phyloP scores from a whole-genome alignment of 2,113 vertebrate species.

The Amblyopsis rosae region DNA sequence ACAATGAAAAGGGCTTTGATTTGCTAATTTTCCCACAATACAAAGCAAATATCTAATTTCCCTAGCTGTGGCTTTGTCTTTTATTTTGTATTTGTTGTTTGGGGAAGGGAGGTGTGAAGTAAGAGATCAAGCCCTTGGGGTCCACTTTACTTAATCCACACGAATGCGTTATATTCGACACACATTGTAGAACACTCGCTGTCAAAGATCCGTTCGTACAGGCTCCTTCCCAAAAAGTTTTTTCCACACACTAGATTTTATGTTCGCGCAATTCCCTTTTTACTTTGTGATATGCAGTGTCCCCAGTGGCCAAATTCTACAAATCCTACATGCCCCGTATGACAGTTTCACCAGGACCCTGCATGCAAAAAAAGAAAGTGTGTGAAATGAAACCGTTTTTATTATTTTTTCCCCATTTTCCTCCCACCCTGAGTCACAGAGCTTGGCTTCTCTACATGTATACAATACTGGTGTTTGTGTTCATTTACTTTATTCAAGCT shows the following conservation, averaged over 20 bases:
- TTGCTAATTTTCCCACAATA: slow-evolving; percentile 27
- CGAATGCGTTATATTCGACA: slow-evolving; percentile 3
- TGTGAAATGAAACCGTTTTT: slow-evolving; percentile 19
- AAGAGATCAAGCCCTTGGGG: slow-evolving; percentile 26
- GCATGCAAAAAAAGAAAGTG: slow-evolving; percentile 63
- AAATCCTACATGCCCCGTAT: slow-evolving; percentile 62
- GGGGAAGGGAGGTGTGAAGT: not conserved
- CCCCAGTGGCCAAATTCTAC: slow-evolving; percentile 47
- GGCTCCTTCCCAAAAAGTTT: no score
- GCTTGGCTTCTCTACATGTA: slow-evolving; percentile 71
- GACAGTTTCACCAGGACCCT: slow-evolving; percentile 58
- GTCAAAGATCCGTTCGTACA: no score
- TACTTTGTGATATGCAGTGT: slow-evolving; percentile 42
- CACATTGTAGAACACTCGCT: not conserved
- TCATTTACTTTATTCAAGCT: slow-evolving; percentile 63
- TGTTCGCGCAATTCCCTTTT: slow-evolving; percentile 23
- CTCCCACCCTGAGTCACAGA: slow-evolving; percentile 34
- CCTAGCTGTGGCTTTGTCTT: not conserved
- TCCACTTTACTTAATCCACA: slow-evolving; percentile 36
- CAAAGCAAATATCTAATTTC: slow-evolving; percentile 43
- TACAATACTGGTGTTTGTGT: slow-evolving; percentile 55
- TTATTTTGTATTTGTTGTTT: slow-evolving; percentile 1
- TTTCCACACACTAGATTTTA: not conserved
- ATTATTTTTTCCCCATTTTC: slow-evolving; percentile 42
- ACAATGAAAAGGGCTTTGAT: slow-evolving; percentile 49